Base-by-base conservation (phyloP, 2,797 vertebrate genomes). In the Intellagama lesueurii region DNA sequence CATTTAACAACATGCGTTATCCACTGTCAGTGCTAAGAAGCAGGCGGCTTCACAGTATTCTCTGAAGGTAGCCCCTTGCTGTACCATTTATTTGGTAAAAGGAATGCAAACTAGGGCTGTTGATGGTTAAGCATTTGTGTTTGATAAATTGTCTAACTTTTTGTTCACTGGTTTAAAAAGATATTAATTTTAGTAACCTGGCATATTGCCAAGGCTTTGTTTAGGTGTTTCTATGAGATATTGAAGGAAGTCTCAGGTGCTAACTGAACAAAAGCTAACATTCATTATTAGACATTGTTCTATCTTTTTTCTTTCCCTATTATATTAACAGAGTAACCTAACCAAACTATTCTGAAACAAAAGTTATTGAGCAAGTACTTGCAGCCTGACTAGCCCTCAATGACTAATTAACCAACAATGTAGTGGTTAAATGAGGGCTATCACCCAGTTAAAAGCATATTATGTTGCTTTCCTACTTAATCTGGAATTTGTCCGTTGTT, bases 201-300 rank as follows among this genome's bases (percentile, higher is more conserved):
- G 2, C 73, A 69, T 5, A 30, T 69, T 81, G 76, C 68, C 77
- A 85, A 73, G 56, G 5, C n/a, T 19, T 52, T 32, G 11, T 28
- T 49, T 35, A 30, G 24, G 14, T 80, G 26, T 14, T 1, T 73
- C 56, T 73, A 12, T 72, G 30, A 89, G 88, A 89, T 89, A 89
- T 4, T 73, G 88, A 85, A 89, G 88, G 66, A 80, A 85, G 47
- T 9, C 6, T 52, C 30, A 12, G n/a, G 76, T 88, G 26, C 64
- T 79, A 69, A 69, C 17, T 80, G 44, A 79, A 79, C 28, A 44
- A 12, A 77, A 52, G 3, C 49, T 69, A 68, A 17, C 8, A 77
- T 44, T 77, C 72, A n/a, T 83, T 69, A 35, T 69, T 78, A 73
- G 26, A 9, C n/a, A 19, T 12, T 28, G 3, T 30, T 70, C 40